Evolutionary conservation across 92 coral and sea anemone species (phyloP), one percentile per base, ranked within the genome.

Genomic region (Epizoanthus fatuus): DNA sequence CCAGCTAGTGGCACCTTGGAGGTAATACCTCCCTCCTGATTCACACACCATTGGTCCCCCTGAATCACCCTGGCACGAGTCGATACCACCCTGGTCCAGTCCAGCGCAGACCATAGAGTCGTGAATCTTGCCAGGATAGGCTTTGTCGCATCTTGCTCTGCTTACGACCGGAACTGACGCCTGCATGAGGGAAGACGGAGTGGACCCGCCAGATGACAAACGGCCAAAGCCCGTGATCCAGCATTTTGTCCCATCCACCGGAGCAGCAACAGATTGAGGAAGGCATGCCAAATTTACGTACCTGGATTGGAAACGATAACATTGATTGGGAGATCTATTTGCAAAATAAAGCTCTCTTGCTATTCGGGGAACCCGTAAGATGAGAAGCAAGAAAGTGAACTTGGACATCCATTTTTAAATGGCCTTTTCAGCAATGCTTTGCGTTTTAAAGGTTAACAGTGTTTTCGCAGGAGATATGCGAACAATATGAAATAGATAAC

Each of bases 31-130:
- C 16, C 90, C 90, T 5, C 85, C 75, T 9, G 79, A 44, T 66
- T 90, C 88, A 51, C 93, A 90, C 17, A 22, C 25, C 25, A 22
- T 22, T 22, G 25, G 25, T 22, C 25, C 25, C 25, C 25, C 25
- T 22, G 25, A 90, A 22, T 22, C 90, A 3, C 94, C 94, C 82
- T 91, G 94, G 63, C 94, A 91, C 35, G 94, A 57, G 47, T 87
- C 94, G 10, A 87, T 83, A 65, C 94, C 94, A 7, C 94, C 94
- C 58, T 91, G 78, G 51, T 87, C 86, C 54, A 75, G 86, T 22
- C 94, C 94, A 4, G 94, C 94, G 49, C 94, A 91, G 53, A 91
- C 25, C 94, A 91, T 91, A 19, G 94, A 91, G 38, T 91, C 86
- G 44, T 91, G 89, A 52, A 91, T 87, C 72, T 87, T 87, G 4